Evolutionary conservation across 2,797 vertebrate genomes (phyloP).

Genomic region (Phoeniculus purpureus): DNA sequence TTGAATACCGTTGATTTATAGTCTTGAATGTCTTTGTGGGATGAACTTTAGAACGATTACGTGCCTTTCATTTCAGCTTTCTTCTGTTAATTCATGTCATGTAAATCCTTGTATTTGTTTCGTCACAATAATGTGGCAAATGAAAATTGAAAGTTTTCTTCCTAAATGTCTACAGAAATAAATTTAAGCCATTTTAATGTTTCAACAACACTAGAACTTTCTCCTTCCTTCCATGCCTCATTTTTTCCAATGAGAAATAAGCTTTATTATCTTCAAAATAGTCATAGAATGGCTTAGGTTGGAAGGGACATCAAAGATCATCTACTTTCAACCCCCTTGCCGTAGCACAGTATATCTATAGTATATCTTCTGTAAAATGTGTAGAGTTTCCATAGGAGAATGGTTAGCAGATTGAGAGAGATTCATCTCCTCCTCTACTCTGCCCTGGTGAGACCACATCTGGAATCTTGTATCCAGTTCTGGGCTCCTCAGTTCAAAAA

Average conservation of each 20-base stretch:
- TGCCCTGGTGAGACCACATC: too few relatives aligned
- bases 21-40: not conserved
- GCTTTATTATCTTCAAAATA: not conserved
- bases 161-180: not conserved
- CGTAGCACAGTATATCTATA: too few relatives aligned
- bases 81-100: not conserved
- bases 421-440: too few relatives aligned
- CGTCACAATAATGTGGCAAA: not conserved
- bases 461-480: too few relatives aligned
- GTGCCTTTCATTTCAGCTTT: not conserved
- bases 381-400: too few relatives aligned
- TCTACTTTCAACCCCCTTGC: too few relatives aligned
- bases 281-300: too few relatives aligned
- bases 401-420: too few relatives aligned
- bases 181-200: not conserved
- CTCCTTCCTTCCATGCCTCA: not conserved
- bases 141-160: not conserved
- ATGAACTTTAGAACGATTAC: not conserved
- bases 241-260: not conserved
- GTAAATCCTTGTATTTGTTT: not conserved
- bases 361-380: too few relatives aligned
- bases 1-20: not conserved
- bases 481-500: too few relatives aligned
- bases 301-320: too few relatives aligned
- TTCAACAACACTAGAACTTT: not conserved